Evolutionary conservation across 2,888 invertebrate genomes (phyloP), one percentile per base, ranked within the genome.

Genomic region (Charanyca ferruginea): DNA sequence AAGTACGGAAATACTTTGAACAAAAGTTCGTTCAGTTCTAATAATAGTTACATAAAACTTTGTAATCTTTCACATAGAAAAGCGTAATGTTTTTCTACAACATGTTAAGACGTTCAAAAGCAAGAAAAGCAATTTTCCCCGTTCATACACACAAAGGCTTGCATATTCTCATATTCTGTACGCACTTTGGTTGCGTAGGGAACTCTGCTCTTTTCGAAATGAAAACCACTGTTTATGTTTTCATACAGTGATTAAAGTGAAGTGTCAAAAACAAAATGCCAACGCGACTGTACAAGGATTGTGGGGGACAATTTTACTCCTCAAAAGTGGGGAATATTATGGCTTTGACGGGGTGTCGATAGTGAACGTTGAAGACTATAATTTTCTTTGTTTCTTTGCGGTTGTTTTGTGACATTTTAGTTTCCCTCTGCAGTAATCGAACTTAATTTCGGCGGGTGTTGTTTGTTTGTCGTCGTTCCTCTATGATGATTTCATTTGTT

Each of bases 181-280:
- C 88, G 85, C 87, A 89, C 89, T 86, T 89, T 77, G 83, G 73
- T 64, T 82, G 83, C 86, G 84, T 80, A 75, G 81, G 73, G 79
- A 89, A 87, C 85, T 83, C 78, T 91, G 94, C 93, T 94, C 94
- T 94, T 91, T 94, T 94, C 88, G 87, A 90, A 93, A 95, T 94
- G 93, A 94, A 87, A 92, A 90, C 85, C 87, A 89, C 88, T 92
- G 93, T 93, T 92, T 93, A 91, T 90, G 90, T 94, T 87, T 92
- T 91, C 91, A 90, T 89, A 90, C 91, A 89, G 94, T 94, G 94
- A 95, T 95, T 95, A 95, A 93, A 94, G 94, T 92, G 95, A 94
- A 95, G 95, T 94, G 94, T 94, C 93, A 92, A 93, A 93, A 94
- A 94, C 93, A 94, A 95, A 94, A 94, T 93, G 91, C 76, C 72